Percentiles rank a stretch among this genome's conserved stretches.
These are phyloP conservation scores for Cirrhinus mrigala DNA, from an alignment of 2,797 vertebrate genomes.

Conservation along the genomic window DNA sequence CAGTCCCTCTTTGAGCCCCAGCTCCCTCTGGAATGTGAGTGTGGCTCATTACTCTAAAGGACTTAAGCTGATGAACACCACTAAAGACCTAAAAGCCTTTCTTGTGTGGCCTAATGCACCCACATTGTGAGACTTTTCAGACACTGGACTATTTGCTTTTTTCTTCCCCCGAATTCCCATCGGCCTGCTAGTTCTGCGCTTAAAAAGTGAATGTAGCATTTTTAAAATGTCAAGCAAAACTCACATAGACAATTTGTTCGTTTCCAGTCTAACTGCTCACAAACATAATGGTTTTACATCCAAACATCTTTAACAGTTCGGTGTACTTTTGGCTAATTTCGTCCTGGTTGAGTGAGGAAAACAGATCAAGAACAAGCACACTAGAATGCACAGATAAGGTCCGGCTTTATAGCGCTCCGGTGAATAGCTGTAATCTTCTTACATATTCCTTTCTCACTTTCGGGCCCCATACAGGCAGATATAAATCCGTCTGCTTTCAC, in stretches of 20 bases:
- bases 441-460: constrained; percentile 56
- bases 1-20: constrained; percentile 52
- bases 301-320: neutral
- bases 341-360: neutral
- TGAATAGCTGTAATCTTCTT: constrained; percentile 58
- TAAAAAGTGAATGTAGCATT: constrained; percentile 18
- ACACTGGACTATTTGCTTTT: constrained; percentile 46
- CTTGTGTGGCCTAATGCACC: constrained; percentile 54
- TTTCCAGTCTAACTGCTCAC: neutral
- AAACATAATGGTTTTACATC: neutral
- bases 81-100: constrained; percentile 63
- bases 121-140: constrained; percentile 57
- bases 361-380: constrained; percentile 29
- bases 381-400: constrained; percentile 40
- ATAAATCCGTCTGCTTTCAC: constrained; percentile 53
- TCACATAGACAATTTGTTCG: neutral
- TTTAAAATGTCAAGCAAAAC: constrained; percentile 5
- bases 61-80: constrained; percentile 61
- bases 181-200: constrained; percentile 25
- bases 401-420: constrained; percentile 41
- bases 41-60: constrained; percentile 63
- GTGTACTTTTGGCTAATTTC: neutral
- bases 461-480: constrained; percentile 26
- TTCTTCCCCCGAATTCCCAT: constrained; percentile 19
- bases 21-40: constrained; percentile 64